Evolutionary conservation across 2,888 invertebrate species (phyloP), one percentile per base, ranked within the genome.

Genomic region (Oeneis ivallda): DNA sequence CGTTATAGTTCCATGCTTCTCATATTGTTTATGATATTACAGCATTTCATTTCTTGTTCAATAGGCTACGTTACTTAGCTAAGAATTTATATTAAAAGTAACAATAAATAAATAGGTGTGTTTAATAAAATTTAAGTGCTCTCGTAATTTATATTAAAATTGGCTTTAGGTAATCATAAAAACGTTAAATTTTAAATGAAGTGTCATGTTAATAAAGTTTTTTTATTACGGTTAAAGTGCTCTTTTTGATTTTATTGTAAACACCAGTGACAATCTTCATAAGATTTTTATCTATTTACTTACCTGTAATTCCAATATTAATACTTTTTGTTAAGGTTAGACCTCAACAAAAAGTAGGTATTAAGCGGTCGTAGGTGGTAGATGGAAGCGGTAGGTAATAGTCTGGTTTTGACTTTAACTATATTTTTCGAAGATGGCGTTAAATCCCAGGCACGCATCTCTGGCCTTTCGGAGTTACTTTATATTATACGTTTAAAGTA

Each of bases 111-210:
- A 41, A 19, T 56, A 41, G 15, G 17, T 17, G 15, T 47, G 37
- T 54, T 56, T 43, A 50, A 62, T 66, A 66, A 66, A 66, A 58
- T 52, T 62, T 58, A 54, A 66, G 52, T 59, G 50, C 7, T 26
- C 19, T 37, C 34, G 52, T 62, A 58, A 32, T 61, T 67, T 58
- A 50, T 53, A 19, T 26, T 43, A n/a, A 59, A 88, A 86, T n/a
- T 83, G 87, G 87, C 87, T 90, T 60, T 49, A 50, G 17, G 60
- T 60, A 39, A 49, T 60, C 60, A 39, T 60, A 60, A 60, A 26
- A 60, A 49, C 17, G 39, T 39, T 60, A 49, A 26, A 26, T 26
- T 26, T 2, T 26, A 26, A 26, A 26, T 60, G 13, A 49, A 47
- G 34, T 47, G 58, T 47, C 58, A 11, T 58, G 34, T 45, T 41